Evolutionary conservation across 2,113 vertebrate species (phyloP), one percentile per base, ranked within the genome.

Genomic region (Sinocyclocheilus anshuiensis): DNA sequence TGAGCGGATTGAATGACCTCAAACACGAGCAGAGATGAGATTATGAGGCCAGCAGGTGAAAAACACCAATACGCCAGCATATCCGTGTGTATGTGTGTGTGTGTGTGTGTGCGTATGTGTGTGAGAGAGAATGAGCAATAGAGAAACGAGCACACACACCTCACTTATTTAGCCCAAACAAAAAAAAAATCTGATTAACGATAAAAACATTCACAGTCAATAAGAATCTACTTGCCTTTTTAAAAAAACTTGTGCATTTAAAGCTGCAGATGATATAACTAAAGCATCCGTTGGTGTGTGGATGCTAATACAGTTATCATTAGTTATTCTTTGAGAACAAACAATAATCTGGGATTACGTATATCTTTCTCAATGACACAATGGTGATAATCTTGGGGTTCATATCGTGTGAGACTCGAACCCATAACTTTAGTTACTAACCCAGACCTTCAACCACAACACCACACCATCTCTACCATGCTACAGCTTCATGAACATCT

Each of bases 1-100:
- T 76, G 53, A 84, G 48, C 53, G 26, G n/a, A 61, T 33, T 77
- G 72, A 72, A 76, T 84, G 71, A 84, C 83, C 71, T 84, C 71
- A 84, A 71, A 84, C 69, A 79, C 12, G 12, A 76, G 72, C 22
- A 24, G 72, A 15, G 33, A 79, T 79, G 33, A 79, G 55, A 61
- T 79, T 36, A 79, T 79, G 20, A 61, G 77, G 20, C 77, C 11
- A 61, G 77, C 33, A 61, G 77, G 77, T 39, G 55, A 39, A 79
- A 79, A 61, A 57, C 26, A 57, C 53, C 26, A 36, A 78, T 78
- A 36, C 26, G 36, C 77, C 53, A 36, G 9, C 26, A 59, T 18
- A 50, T 7, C 10, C 20, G 2, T 36, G 12, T 74, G 36, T 74
- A 20, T 74, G 24, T 61, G 22, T 63, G 63, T 36, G 5, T 72